Conservation (phyloP, 2,113 vertebrate genomes). For the Crypturellus undulatus region DNA sequence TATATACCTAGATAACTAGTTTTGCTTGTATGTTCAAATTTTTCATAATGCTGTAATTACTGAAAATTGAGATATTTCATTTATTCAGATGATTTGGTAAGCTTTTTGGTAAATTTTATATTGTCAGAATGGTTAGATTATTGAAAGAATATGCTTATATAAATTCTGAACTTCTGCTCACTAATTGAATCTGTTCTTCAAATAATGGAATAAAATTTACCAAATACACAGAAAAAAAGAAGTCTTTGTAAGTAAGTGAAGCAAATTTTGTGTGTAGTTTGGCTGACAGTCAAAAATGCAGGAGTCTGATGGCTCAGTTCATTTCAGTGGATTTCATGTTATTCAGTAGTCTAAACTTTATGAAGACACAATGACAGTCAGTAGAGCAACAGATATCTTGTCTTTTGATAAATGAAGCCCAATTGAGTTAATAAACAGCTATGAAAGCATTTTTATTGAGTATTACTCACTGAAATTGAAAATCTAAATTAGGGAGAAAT, state of each 20-base stretch:
- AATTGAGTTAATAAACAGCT: neutral
- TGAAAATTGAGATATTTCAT: neutral
- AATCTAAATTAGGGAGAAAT: neutral
- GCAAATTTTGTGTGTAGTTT: neutral
- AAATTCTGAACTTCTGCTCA: neutral
- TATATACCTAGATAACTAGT: neutral
- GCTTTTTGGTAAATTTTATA: neutral
- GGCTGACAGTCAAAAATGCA: slow-evolving; percentile 39
- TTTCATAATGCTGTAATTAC: neutral
- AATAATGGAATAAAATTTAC: neutral
- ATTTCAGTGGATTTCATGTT: neutral
- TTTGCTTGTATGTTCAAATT: neutral
- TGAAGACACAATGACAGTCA: neutral
- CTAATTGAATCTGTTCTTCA: neutral
- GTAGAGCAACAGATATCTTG: neutral
- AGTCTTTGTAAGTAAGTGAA: neutral
- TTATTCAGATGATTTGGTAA: neutral
- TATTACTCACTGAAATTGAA: neutral
- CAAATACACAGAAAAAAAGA: neutral
- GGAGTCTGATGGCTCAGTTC: neutral
- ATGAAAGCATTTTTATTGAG: neutral
- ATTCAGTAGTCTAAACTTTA: slow-evolving; percentile 10
- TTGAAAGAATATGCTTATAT: neutral
- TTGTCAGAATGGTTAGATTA: neutral
- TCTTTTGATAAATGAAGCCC: neutral